Evolutionary conservation across 2,113 vertebrate genomes (phyloP), one percentile per base, ranked within the genome.

Genomic region (Gymnocephalus cernua): DNA sequence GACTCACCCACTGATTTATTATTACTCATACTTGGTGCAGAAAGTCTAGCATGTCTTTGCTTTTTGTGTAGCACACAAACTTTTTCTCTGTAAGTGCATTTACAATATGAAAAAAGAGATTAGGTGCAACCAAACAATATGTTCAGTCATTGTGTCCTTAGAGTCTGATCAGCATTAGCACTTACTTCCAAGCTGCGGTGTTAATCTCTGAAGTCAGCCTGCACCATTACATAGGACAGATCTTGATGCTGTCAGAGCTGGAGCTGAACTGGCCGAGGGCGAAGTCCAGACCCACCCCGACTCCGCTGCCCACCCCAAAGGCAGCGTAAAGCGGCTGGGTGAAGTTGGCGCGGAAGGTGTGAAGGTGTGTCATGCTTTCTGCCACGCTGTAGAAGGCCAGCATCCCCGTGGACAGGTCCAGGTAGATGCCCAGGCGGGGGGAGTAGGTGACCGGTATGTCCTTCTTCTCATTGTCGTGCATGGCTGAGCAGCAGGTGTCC

Each of bases 391-490:
- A 96, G 88, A 97, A 97, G 0, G 92, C 82, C 53, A 97, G 92
- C 44, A 61, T 87, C 7, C 94, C 94, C 0, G 67, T 56, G 0
- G 83, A 86, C 68, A 93, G 91, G 84, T 96, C 95, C 21, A 92
- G 63, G 27, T 94, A 97, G 83, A 97, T 6, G 0, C 95, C 96
- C 15, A 96, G 83, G 29, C 96, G 95, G 0, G 86, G 94, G 21
- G 95, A 96, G 73, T 95, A 94, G n/a, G 64, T 86, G 12, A 93
- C 94, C 0, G 91, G 91, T 54, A 97, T 93, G 0, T 94, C 93
- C 2, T 64, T 91, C 90, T 96, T 96, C n/a, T 93, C 73, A 54
- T 96, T 96, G 51, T 94, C 95, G 68, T 97, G 95, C 96, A 96
- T 93, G 32, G 95, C 97, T 0, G 91, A 91, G 89, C 97, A 97